Conservation (phyloP, 1,140 invertebrate species). For the Mesaphorura yosii region DNA sequence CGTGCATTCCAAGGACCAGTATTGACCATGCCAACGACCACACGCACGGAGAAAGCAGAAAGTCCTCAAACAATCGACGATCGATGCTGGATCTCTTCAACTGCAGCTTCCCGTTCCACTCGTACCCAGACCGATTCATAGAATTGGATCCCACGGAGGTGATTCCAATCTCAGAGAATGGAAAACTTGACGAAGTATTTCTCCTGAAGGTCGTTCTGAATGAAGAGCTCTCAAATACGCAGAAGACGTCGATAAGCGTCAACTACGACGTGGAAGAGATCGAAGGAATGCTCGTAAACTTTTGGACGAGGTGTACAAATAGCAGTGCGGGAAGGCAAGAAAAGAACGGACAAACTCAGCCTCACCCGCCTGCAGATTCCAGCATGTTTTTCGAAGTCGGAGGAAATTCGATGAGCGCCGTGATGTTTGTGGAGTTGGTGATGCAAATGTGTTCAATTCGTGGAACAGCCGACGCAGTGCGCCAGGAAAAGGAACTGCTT, state of each 20-base stretch:
- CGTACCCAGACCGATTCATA: neutral
- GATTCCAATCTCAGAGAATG: constrained; percentile 48
- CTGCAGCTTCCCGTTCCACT: constrained; percentile 45
- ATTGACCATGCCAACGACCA: too few relatives aligned
- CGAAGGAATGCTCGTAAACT: neutral
- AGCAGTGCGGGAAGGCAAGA: constrained; percentile 6
- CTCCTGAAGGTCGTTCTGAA: constrained; percentile 15
- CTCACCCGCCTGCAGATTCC: constrained; percentile 1
- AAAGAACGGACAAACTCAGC: constrained; percentile 23
- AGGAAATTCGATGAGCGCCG: constrained; percentile 39
- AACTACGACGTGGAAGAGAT: neutral
- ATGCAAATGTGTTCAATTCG: constrained; percentile 26
- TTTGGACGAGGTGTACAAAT: constrained; percentile 36
- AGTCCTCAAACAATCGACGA: neutral
- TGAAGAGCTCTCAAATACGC: neutral
- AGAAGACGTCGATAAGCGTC: neutral
- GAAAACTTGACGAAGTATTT: constrained; percentile 42
- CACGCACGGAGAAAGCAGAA: neutral
- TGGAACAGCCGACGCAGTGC: constrained; percentile 10
- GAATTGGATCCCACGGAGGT: too few relatives aligned
- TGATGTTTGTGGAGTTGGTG: constrained; percentile 35
- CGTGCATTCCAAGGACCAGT: too few relatives aligned
- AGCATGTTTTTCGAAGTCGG: constrained; percentile 37
- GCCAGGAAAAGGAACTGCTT: constrained; percentile 1
- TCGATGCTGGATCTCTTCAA: constrained; percentile 27